phyloP scores from a whole-genome alignment of 1,140 invertebrate species.

The Drosophila jambulina region DNA sequence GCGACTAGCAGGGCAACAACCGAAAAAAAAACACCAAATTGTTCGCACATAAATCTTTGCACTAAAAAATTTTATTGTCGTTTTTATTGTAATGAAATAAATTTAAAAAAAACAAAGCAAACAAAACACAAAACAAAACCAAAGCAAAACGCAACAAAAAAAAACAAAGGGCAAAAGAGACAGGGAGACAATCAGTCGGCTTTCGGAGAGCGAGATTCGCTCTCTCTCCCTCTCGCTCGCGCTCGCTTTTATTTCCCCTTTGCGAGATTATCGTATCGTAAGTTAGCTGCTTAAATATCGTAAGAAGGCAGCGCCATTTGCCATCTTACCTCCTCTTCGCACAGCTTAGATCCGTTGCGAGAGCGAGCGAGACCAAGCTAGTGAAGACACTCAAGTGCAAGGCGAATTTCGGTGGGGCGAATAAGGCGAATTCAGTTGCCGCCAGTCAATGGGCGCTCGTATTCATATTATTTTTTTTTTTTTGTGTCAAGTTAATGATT shows the following conservation, averaged over 20 bases:
- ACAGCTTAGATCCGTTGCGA: background rate
- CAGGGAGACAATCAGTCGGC: constrained; percentile 75
- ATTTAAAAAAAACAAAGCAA: constrained; percentile 46
- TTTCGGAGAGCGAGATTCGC: constrained; percentile 18
- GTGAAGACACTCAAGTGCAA: constrained; percentile 44
- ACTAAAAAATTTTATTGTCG: constrained; percentile 84
- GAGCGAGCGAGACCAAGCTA: constrained; percentile 59
- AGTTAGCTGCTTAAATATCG: constrained; percentile 76
- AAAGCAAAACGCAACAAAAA: constrained; percentile 18
- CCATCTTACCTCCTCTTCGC: constrained; percentile 38
- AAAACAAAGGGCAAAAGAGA: constrained; percentile 41
- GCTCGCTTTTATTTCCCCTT: constrained; percentile 53
- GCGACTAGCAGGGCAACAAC: constrained; percentile 20
- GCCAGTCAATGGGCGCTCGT: constrained; percentile 33
- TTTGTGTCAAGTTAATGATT: constrained; percentile 66
- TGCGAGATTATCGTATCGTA: constrained; percentile 69
- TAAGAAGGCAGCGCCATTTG: constrained; percentile 79
- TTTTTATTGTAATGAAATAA: constrained; percentile 80
- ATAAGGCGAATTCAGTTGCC: constrained; percentile 68
- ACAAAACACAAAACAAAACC: constrained; percentile 22
- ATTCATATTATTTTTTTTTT: constrained; percentile 7
- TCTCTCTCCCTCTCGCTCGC: constrained; percentile 26
- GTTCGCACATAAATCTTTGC: constrained; percentile 83
- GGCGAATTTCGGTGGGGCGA: constrained; percentile 41
- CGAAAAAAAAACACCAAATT: constrained; percentile 52